These are phyloP conservation scores for Scarus forsteni DNA, from an alignment of 2,797 vertebrate species.

Conservation along the genomic window DNA sequence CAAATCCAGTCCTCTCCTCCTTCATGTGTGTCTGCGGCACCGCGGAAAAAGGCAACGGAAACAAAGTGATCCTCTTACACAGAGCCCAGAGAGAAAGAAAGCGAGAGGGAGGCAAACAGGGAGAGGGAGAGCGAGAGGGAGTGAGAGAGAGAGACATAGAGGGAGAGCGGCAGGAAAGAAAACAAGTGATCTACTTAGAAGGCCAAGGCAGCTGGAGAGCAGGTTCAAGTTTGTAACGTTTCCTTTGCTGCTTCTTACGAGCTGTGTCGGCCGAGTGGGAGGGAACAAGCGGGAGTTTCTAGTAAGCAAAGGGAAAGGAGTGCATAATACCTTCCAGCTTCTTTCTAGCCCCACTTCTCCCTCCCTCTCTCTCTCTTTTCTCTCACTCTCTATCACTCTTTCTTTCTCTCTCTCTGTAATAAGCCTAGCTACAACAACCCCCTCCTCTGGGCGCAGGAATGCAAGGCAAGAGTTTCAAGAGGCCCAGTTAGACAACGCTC, in stretches of 20 bases:
- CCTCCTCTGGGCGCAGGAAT: conserved; percentile 94
- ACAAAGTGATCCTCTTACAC: conserved; percentile 83
- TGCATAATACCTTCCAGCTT: conserved; percentile 93
- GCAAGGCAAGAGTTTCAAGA: conserved; percentile 92
- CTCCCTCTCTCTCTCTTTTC: conserved; percentile 38
- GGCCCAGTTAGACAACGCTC: conserved; percentile 95
- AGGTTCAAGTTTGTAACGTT: conserved; percentile 82
- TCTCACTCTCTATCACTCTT: conserved; percentile 60
- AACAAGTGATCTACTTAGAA: conserved; percentile 66
- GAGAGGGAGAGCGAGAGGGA: conserved; percentile 15
- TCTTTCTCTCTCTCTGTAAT: conserved; percentile 76
- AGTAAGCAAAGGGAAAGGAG: conserved; percentile 86
- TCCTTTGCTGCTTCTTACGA: conserved; percentile 73
- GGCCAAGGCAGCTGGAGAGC: conserved; percentile 71
- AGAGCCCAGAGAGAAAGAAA: conserved; percentile 57
- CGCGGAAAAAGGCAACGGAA: conserved; percentile 75
- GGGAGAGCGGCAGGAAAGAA: conserved; percentile 51
- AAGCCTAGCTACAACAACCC: conserved; percentile 84
- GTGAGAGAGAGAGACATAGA: conserved; percentile 19
- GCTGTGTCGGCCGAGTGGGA: conserved; percentile 85
- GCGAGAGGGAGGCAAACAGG: conserved; percentile 26
- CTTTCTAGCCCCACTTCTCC: conserved; percentile 81
- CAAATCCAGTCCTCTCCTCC: conserved; percentile 70
- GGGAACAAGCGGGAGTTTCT: conserved; percentile 86
- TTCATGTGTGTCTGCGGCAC: conserved; percentile 72